Evolutionary conservation across 2,888 invertebrate species (phyloP), one percentile per base, ranked within the genome.

Genomic region (Rugalucina vietnamica): DNA sequence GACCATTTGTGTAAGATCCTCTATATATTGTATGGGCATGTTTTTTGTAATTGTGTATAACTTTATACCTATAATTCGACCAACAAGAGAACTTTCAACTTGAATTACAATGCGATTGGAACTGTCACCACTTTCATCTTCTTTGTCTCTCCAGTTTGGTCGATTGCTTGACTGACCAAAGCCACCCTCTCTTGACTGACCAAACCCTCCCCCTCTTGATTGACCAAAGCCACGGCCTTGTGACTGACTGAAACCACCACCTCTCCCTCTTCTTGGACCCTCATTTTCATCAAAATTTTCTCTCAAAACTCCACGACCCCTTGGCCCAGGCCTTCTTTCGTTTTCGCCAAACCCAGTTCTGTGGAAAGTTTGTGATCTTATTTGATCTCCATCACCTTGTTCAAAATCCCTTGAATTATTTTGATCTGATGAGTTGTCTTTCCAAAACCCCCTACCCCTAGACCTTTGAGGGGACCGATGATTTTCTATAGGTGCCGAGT

Each of bases 51-150:
- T 10, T 60, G 24, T n/a, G 10, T 60, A 21, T 27, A 29, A 69
- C 12, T 70, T 32, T 65, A 84, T 77, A 91, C 91, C 91, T 74
- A 92, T 92, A 21, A 92, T 89, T 85, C 83, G 89, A 4, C 92
- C 92, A 73, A 91, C 91, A 74, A 57, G 37, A 8, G 21, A 3
- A 21, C 65, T 65, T 14, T 65, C 65, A 34, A 65, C 34, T 3
- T 32, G 8, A 32, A 65, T 65, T 18, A 34, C 65, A 34, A 65
- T 5, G 18, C 2, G 34, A 3, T 60, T 4, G 4, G 24, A 27
- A 34, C 21, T 65, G 34, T 65, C 34, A 34, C 34, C 24, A 21
- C 3, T 18, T 32, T 49, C 32, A 82, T 82, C 43, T 57, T 65
- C 27, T 14, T 60, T 60, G 37, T 54, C 74, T 24, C 57, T 70